Evolutionary conservation across 2,797 vertebrate species (phyloP).

Genomic region (Notoglanidium macrostoma): DNA sequence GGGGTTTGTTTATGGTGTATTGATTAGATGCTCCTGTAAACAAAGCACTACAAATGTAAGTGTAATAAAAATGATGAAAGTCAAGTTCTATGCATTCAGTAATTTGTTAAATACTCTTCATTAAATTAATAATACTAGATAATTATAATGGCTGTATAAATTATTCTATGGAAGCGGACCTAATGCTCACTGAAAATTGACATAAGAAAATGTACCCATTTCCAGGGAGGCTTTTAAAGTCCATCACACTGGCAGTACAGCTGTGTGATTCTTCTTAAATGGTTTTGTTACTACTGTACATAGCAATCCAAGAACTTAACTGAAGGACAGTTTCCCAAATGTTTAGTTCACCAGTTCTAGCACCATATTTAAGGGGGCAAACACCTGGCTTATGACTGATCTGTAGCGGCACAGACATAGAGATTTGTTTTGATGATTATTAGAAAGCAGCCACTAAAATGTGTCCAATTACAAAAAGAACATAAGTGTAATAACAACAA

Average conservation of each 20-base stretch:
- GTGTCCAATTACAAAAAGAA: not conserved
- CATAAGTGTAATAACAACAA: not conserved
- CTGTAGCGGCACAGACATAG: not conserved
- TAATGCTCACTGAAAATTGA: not conserved
- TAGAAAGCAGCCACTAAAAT: not conserved
- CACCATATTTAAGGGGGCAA: not conserved
- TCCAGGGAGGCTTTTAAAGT: not conserved
- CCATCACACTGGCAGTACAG: not conserved
- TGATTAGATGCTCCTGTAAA: too few species aligned
- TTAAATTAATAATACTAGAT: too few species aligned
- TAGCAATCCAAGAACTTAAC: not conserved
- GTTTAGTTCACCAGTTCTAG: not conserved
- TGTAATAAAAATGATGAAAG: too few species aligned
- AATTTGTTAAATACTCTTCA: too few species aligned
- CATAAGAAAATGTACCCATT: not conserved
- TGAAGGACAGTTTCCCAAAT: not conserved
- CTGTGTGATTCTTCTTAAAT: not conserved
- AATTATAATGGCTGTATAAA: too few species aligned
- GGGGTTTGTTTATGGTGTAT: too few species aligned
- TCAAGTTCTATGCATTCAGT: too few species aligned
- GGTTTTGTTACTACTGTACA: not conserved
- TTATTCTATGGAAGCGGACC: not conserved
- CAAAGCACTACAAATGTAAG: too few species aligned
- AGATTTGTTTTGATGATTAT: not conserved
- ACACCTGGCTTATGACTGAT: not conserved